These are phyloP conservation scores for Listronotus bonariensis DNA, from an alignment of 1,140 invertebrate genomes.

Conservation along the genomic window DNA sequence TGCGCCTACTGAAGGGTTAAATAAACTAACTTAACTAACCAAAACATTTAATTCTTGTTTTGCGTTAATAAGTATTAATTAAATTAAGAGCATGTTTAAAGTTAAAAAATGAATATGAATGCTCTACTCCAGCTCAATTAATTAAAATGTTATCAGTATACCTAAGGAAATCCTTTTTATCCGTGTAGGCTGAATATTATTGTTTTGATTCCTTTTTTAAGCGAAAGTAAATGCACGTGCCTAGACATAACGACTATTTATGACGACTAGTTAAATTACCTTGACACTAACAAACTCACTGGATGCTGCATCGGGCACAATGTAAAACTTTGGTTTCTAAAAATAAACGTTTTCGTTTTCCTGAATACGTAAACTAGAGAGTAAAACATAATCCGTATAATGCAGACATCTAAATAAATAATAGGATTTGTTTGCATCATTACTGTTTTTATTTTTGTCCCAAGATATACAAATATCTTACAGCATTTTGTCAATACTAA, in stretches of 20 bases:
- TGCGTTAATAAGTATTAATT: no score
- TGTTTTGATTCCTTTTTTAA: slow-evolving; percentile 13
- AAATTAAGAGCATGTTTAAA: no score
- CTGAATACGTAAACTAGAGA: slow-evolving; percentile 24
- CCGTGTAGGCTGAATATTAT: no score
- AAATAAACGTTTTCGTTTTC: slow-evolving; percentile 24
- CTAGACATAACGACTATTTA: slow-evolving; percentile 21
- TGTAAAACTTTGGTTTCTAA: slow-evolving; percentile 16
- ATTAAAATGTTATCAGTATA: no score
- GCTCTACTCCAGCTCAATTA: no score
- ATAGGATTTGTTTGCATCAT: slow-evolving; percentile 21
- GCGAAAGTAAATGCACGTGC: slow-evolving; percentile 21
- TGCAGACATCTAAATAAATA: slow-evolving; percentile 31
- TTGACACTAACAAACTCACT: slow-evolving; percentile 28
- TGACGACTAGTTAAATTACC: slow-evolving; percentile 30
- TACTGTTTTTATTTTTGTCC: slow-evolving; percentile 24
- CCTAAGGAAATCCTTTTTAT: no score
- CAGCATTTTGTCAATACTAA: background rate
- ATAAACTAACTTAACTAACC: no score
- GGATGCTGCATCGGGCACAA: slow-evolving; percentile 15
- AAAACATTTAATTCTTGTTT: no score
- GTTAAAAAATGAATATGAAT: no score
- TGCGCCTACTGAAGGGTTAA: no score
- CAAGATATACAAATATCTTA: background rate
- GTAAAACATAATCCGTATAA: slow-evolving; percentile 30